Conservation (phyloP, 2,113 vertebrate genomes). For the Semnopithecus entellus region DNA sequence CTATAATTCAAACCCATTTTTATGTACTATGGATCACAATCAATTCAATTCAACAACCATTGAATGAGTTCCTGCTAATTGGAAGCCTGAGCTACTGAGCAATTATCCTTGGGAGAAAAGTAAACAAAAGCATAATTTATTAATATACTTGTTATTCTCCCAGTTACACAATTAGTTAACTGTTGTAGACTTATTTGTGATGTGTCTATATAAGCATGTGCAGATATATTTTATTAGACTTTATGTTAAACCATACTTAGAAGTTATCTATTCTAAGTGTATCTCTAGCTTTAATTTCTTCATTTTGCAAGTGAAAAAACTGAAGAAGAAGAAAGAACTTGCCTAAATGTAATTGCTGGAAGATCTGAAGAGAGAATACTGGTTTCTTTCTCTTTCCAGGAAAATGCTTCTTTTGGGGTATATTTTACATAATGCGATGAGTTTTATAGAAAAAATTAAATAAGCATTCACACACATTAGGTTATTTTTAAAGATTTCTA, state of each 20-base stretch:
- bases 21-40: constrained; percentile 39
- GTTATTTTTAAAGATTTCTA: constrained; percentile 35
- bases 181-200: not conserved
- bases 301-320: constrained; percentile 7
- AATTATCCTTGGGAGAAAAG: constrained; percentile 54
- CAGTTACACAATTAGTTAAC: constrained; percentile 39
- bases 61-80: constrained; percentile 52
- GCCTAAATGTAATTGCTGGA: not conserved
- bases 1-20: constrained; percentile 47
- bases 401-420: not conserved
- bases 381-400: not conserved
- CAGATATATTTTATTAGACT: constrained; percentile 13
- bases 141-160: constrained; percentile 53
- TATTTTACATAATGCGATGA: constrained; percentile 24
- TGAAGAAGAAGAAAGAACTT: constrained; percentile 24
- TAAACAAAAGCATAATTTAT: constrained; percentile 56
- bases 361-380: constrained; percentile 12
- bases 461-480: not conserved
- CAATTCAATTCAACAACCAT: constrained; percentile 33
- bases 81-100: constrained; percentile 40
- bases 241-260: not conserved
- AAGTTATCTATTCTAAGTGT: not conserved
- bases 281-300: constrained; percentile 2
- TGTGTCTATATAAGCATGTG: not conserved
- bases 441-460: constrained; percentile 22